Percentiles rank a stretch among this genome's conserved stretches.
Evolutionary conservation across 1,140 invertebrate genomes (phyloP).

Genomic region (Nomia melanderi): DNA sequence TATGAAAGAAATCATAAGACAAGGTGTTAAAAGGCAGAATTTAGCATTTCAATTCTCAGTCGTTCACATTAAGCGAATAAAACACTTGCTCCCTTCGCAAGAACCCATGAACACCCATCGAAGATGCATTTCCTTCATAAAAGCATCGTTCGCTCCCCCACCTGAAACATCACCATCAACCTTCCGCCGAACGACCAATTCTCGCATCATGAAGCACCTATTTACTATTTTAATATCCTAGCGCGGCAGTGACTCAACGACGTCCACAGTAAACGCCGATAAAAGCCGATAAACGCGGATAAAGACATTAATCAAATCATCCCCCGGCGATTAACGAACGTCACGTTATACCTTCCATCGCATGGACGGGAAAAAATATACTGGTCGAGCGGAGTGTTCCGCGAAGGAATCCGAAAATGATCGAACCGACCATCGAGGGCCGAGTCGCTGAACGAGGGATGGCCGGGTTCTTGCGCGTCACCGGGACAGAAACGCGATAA

Average conservation of each 20-base stretch:
- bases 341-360: not conserved
- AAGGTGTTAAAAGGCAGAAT: too few relatives aligned
- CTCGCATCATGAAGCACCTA: constrained; percentile 5
- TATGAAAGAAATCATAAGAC: too few relatives aligned
- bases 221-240: constrained; percentile 22
- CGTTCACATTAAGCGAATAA: too few relatives aligned
- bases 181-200: not conserved
- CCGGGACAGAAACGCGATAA: not conserved
- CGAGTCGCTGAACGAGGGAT: not conserved
- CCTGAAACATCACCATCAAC: constrained; percentile 8
- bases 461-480: not conserved
- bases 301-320: constrained; percentile 24
- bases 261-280: too few relatives aligned
- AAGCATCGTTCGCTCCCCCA: constrained; percentile 12
- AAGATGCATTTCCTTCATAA: not conserved
- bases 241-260: not conserved
- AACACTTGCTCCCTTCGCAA: not conserved
- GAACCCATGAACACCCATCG: not conserved
- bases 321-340: not conserved
- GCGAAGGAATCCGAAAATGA: constrained; percentile 7
- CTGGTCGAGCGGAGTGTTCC: not conserved
- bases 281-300: constrained; percentile 9
- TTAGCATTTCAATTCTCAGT: too few relatives aligned
- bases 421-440: not conserved
- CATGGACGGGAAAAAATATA: constrained; percentile 8